A percentile compares a stretch with the other conserved stretches of the same genome.
phyloP scores from a whole-genome alignment of 1,140 invertebrate genomes.

The Drosophila saltans region DNA sequence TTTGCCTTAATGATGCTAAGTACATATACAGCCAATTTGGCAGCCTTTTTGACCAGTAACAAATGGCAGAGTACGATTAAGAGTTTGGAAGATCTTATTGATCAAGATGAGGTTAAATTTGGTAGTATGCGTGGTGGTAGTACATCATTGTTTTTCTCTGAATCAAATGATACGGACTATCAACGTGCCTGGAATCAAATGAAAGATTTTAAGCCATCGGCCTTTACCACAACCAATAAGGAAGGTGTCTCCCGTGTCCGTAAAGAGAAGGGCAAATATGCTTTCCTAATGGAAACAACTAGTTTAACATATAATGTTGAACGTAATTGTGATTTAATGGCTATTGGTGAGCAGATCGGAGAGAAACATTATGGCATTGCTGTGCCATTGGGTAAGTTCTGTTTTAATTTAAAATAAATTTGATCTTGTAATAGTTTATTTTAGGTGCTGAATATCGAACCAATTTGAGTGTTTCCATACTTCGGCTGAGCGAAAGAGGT shows the following conservation, averaged over 20 bases:
- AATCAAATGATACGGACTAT: slow-evolving; percentile 89
- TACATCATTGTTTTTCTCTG: slow-evolving; percentile 85
- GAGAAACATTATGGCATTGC: slow-evolving; percentile 94
- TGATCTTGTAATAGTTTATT: background rate
- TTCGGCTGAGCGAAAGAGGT: slow-evolving; percentile 92
- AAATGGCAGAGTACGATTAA: slow-evolving; percentile 93
- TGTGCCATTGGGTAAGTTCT: slow-evolving; percentile 87
- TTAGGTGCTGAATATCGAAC: slow-evolving; percentile 86
- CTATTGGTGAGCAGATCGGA: slow-evolving; percentile 91
- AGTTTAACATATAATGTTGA: slow-evolving; percentile 91
- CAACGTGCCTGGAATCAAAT: slow-evolving; percentile 91
- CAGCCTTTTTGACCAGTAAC: slow-evolving; percentile 95
- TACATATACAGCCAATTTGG: slow-evolving; percentile 97
- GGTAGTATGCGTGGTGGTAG: slow-evolving; percentile 91
- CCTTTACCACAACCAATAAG: slow-evolving; percentile 91
- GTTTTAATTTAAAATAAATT: too few relatives aligned
- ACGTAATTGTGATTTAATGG: slow-evolving; percentile 89
- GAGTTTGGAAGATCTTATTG: slow-evolving; percentile 93
- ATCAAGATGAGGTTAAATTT: slow-evolving; percentile 94
- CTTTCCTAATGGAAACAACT: slow-evolving; percentile 94
- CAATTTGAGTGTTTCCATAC: slow-evolving; percentile 89
- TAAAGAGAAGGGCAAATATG: slow-evolving; percentile 88
- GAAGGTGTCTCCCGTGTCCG: slow-evolving; percentile 93
- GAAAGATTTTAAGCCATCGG: slow-evolving; percentile 90
- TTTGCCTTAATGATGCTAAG: slow-evolving; percentile 97